These are phyloP conservation scores for Sula dactylatra DNA, from an alignment of 2,113 vertebrate species.

Conservation along the genomic window DNA sequence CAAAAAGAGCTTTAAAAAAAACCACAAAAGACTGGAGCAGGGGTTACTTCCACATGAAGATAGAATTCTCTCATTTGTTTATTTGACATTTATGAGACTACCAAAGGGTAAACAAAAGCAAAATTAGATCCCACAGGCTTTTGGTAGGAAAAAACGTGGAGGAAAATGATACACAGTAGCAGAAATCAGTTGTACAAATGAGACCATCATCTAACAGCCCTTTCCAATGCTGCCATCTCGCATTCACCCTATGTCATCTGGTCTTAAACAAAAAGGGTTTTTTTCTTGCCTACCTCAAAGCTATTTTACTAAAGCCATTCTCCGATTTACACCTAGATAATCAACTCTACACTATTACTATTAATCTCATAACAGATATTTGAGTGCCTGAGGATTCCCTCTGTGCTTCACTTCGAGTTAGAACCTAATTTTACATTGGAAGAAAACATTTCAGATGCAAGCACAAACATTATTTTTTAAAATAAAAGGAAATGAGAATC, in stretches of 20 bases:
- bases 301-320: not conserved
- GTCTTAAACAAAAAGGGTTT: not conserved
- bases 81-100: constrained; percentile 53
- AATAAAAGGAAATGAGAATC: not conserved
- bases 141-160: not conserved
- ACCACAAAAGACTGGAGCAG: not conserved
- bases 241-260: not conserved
- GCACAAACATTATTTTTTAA: not conserved
- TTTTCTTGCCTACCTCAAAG: not conserved
- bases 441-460: not conserved
- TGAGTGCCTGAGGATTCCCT: not conserved
- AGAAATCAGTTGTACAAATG: constrained; percentile 32
- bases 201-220: not conserved
- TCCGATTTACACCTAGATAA: not conserved
- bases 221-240: not conserved
- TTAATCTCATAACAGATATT: not conserved
- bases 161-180: not conserved
- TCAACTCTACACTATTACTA: not conserved
- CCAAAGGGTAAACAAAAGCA: constrained; percentile 51
- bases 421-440: not conserved
- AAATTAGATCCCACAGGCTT: constrained; percentile 57
- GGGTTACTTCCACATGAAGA: constrained; percentile 35
- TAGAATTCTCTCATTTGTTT: constrained; percentile 19
- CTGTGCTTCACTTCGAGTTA: not conserved
- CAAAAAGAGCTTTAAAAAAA: not conserved